phyloP scores from a whole-genome alignment of 2,113 vertebrate species.

The Pelecanus crispus region DNA sequence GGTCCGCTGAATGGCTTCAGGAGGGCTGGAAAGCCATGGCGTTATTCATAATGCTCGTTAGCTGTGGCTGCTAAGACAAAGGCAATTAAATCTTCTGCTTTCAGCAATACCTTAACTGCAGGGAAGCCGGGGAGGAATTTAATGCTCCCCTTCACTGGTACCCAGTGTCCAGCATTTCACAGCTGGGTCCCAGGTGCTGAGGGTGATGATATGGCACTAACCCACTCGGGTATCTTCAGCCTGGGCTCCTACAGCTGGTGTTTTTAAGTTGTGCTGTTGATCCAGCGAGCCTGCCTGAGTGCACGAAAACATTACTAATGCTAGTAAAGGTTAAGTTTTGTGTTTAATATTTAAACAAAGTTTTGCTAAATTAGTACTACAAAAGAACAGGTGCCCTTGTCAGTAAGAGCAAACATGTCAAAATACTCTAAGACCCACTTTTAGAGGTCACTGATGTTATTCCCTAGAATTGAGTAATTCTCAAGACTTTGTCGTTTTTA shows the following conservation, averaged over 20 bases:
- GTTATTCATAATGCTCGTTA: not conserved
- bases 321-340: not conserved
- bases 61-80: not conserved
- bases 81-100: not conserved
- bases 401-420: not conserved
- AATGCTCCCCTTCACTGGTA: not conserved
- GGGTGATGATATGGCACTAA: not conserved
- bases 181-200: not conserved
- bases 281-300: not conserved
- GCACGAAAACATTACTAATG: not conserved
- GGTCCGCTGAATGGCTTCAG: not conserved
- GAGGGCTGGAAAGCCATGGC: not conserved
- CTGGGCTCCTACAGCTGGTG: not conserved
- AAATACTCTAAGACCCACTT: not conserved
- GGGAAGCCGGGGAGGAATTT: not conserved
- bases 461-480: not conserved
- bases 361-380: not conserved
- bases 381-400: not conserved
- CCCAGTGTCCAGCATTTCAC: not conserved
- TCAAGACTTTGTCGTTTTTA: not conserved
- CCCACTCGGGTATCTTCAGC: not conserved
- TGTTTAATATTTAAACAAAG: not conserved
- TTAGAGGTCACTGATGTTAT: not conserved
- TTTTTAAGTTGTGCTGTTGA: not conserved
- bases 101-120: not conserved